Base-by-base conservation (phyloP, 2,797 vertebrate species). In the Delichon dasypus region DNA sequence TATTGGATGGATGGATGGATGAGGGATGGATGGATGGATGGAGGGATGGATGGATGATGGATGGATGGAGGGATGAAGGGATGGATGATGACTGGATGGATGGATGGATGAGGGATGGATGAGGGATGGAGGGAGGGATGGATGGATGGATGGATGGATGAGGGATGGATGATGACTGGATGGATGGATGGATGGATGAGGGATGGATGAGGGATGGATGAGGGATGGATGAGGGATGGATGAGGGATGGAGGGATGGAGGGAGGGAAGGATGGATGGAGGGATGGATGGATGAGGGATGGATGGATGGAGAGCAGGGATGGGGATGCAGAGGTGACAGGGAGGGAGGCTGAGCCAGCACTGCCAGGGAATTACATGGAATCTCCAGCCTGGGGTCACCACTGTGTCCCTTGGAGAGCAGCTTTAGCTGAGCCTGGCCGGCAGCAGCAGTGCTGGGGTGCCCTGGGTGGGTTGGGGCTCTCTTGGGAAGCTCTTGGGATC, bases 351-450 rank as follows among this genome's bases (percentile, higher is more conserved):
- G 54, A 51, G 44, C 8, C n/a, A 66, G 44, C 48, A 15, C 16
- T 42, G 32, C 19, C 23, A 23, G 32, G 17, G 36, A 29, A 53
- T 21, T 14, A 4, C 18, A 11, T 3, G 2, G 7, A 0, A 2
- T 17, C 27, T 40, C 38, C 58, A 44, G 1, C 2, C 13, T 32
- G 30, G 40, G 23, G 21, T 54, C 32, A 26, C 3, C 4, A 0
- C 16, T 0, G 0, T 7, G 45, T n/a, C 42, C 67, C 54, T 30
- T 30, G 54, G 5, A 32, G 27, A 21, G 42, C 4, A 32, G 45
- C 42, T n/a, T 36, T 7, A 6, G 30, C 38, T 27, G 51, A 8
- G 23, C 16, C 40, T 6, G 71, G 25, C 47, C 15, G 73, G 60
- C 30, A 32, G 30, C 11, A 36, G 44, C 1, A 6, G 2, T 5